phyloP scores from a whole-genome alignment of 1,140 invertebrate genomes.

The Zophobas morio region DNA sequence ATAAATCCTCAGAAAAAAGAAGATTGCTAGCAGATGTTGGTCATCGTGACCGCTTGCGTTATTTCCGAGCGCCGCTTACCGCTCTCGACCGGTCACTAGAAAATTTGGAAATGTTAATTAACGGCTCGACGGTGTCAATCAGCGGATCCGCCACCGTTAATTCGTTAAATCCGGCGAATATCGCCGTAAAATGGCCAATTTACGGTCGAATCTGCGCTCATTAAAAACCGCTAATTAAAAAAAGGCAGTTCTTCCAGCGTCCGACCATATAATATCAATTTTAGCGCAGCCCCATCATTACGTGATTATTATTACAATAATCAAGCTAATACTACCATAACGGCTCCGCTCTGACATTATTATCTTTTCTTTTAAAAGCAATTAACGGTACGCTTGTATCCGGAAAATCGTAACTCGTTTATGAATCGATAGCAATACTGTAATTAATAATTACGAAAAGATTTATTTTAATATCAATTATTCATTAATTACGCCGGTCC shows the following conservation, averaged over 20 bases:
- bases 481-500: background rate
- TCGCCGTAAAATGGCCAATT: too few species aligned
- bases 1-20: conserved; percentile 15
- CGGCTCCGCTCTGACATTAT: background rate
- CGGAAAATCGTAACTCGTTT: background rate
- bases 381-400: background rate
- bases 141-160: too few species aligned
- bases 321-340: conserved; percentile 7
- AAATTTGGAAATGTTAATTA: too few species aligned
- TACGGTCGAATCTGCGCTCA: too few species aligned
- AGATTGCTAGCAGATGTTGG: conserved; percentile 16
- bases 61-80: too few species aligned
- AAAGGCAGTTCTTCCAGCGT: background rate
- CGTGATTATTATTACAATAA: background rate
- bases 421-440: background rate
- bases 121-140: too few species aligned
- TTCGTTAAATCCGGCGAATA: too few species aligned
- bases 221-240: conserved; percentile 6
- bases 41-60: background rate
- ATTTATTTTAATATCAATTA: background rate
- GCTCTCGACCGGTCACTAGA: too few species aligned
- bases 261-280: conserved; percentile 1
- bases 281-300: background rate
- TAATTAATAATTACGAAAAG: background rate
- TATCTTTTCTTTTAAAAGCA: background rate